Evolutionary conservation across 2,888 invertebrate genomes (phyloP), one percentile per base, ranked within the genome.

Genomic region (Cataglyphis cursor): DNA sequence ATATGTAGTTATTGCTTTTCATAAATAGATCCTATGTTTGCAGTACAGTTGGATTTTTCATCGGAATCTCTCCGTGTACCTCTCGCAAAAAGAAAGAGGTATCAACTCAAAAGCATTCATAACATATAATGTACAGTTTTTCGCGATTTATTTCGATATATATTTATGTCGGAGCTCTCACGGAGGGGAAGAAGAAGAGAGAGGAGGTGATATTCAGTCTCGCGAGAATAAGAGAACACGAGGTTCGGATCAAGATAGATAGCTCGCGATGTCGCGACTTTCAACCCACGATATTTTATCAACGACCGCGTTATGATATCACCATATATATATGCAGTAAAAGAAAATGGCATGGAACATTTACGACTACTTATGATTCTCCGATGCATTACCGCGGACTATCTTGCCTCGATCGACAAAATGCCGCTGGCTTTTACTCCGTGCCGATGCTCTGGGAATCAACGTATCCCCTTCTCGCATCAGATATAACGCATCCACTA

Each of bases 341-440:
- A 83, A 78, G 57, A 48, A 83, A 83, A 85, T 85, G 73, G 44
- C 76, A 48, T 3, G 72, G 18, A 44, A 80, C 83, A 73, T 85
- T 70, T 70, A 76, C 62, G 41, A 61, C 10, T 38, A 44, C 44
- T 44, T 44, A 44, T 12, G 72, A 80, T 80, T 82, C 57, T 57
- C 64, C 57, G 24, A 44, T 35, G 81, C 75, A 81, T 74, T 64
- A 75, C 81, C 64, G 65, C 76, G 24, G 35, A 65, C 81, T 65
- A 82, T 82, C 28, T 44, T 35, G 21, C 41, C 28, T 24, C 76
- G 65, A 82, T 76, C 75, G 59, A 54, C 44, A 54, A 75, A 76
- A 44, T 24, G 65, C 38, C 21, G 59, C 44, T 35, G 31, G 41
- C 57, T 66, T 57, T 70, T 78, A 72, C 57, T 44, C 15, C 8